Conservation (phyloP, 2,113 vertebrate species). For the Chiloscyllium plagiosum region DNA sequence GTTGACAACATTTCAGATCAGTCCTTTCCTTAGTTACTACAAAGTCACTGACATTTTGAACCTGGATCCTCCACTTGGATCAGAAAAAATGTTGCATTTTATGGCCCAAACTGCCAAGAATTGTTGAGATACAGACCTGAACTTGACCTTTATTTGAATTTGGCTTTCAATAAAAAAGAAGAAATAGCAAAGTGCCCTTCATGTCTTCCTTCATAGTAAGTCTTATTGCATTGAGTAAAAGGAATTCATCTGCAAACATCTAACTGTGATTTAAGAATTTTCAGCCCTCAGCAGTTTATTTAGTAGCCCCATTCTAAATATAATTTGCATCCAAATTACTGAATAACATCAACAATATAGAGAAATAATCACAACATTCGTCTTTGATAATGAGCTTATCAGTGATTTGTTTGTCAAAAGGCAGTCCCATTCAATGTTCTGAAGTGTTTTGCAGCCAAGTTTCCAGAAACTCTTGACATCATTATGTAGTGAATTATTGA, state of each 20-base stretch:
- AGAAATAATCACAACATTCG: background rate
- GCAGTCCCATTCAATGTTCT: background rate
- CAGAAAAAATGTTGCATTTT: background rate
- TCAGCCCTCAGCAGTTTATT: background rate
- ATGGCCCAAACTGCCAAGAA: background rate
- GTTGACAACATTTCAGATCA: background rate
- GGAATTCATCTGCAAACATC: background rate
- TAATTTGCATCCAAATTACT: slow-evolving; percentile 4
- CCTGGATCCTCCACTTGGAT: background rate
- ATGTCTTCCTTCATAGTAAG: background rate
- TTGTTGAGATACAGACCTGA: background rate
- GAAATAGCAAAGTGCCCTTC: background rate
- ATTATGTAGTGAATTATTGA: background rate
- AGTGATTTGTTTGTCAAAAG: background rate
- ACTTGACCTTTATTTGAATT: background rate
- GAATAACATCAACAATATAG: background rate
- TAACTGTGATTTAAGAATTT: background rate
- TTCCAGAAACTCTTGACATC: background rate
- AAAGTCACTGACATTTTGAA: background rate
- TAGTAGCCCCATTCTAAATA: background rate
- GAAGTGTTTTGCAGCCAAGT: background rate
- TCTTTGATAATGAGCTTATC: background rate
- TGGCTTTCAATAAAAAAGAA: background rate
- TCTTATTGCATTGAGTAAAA: slow-evolving; percentile 1
- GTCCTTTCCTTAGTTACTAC: background rate